A percentile compares a stretch with the other conserved stretches of the same genome.
These are phyloP conservation scores for Oedothorax gibbosus DNA, from an alignment of 1,140 invertebrate genomes.

Conservation along the genomic window DNA sequence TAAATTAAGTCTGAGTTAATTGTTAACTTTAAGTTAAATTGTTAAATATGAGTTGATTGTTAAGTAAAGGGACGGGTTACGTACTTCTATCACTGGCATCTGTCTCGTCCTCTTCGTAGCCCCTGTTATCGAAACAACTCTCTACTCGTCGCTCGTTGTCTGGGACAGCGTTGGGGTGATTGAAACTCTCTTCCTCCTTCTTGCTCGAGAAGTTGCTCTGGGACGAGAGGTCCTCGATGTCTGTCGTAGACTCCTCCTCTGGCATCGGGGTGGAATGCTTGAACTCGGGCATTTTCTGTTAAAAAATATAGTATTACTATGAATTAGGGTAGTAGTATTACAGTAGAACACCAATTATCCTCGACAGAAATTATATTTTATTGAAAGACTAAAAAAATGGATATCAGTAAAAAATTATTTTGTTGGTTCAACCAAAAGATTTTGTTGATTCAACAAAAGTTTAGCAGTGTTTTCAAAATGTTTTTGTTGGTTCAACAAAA, in stretches of 20 bases:
- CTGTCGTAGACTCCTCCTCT: constrained; percentile 1
- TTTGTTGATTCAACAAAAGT: too few relatives aligned
- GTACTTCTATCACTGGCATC: not conserved
- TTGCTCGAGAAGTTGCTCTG: not conserved
- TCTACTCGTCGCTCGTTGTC: not conserved
- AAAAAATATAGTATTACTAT: not conserved
- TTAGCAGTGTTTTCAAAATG: too few relatives aligned
- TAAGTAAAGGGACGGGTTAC: not conserved
- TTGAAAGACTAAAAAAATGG: too few relatives aligned
- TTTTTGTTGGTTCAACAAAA: too few relatives aligned
- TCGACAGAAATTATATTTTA: too few relatives aligned
- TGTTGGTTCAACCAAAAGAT: too few relatives aligned
- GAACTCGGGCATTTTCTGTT: constrained; percentile 18
- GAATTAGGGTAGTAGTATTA: too few relatives aligned
- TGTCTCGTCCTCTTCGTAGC: not conserved
- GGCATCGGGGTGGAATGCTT: not conserved
- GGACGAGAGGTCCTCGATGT: constrained; percentile 14
- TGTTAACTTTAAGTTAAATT: too few relatives aligned
- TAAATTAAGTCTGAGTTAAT: too few relatives aligned
- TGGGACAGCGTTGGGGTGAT: constrained; percentile 7
- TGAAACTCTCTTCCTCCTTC: constrained; percentile 7
- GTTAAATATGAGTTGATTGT: not conserved
- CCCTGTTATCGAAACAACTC: not conserved
- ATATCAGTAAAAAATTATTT: too few relatives aligned
- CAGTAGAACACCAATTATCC: too few relatives aligned